Evolutionary conservation across 2,113 vertebrate species (phyloP), one percentile per base, ranked within the genome.

Genomic region (Candoia aspera): DNA sequence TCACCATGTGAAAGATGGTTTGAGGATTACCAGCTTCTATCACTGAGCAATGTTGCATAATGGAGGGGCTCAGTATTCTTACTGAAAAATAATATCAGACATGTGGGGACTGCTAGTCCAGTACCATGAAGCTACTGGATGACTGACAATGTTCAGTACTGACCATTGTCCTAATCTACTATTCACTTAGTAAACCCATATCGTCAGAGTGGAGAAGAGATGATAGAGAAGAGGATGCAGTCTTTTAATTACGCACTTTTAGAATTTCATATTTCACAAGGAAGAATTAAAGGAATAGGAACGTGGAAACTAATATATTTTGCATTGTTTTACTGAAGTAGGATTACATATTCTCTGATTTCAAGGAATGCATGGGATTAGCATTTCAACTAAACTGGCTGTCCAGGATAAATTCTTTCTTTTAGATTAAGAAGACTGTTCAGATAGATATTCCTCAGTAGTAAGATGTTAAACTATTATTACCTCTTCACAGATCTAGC

Each of bases 401-500:
- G 4, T 88, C 91, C 53, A 37, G 12, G 15, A 53, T 13, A 93
- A 54, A 42, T n/a, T 93, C 1, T 92, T 94, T 94, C 91, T 21
- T 37, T 94, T 92, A 91, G 88, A 79, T 91, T 92, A 88, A 93
- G 87, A 90, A 60, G 26, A 24, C 57, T 90, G 6, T 15, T 95
- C 33, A 24, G 29, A n/a, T 49, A 53, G 87, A 87, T 42, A 55
- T 95, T 93, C 91, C 95, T 94, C 55, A 93, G 54, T 57, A 58
- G 96, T 53, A 46, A 96, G 21, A 55, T 8, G 55, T 79, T 97
- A 91, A 95, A 94, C 93, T 93, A 94, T 94, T 96, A 96, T 97
- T 96, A 92, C 97, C 84, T 96, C 96, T 94, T 96, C 87, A 96
- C 98, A 99, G 99, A 99, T 98, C 97, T 99, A 97, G 98, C 99